Base-by-base conservation (phyloP, 2,888 invertebrate species). In the Hypomecis punctinalis region DNA sequence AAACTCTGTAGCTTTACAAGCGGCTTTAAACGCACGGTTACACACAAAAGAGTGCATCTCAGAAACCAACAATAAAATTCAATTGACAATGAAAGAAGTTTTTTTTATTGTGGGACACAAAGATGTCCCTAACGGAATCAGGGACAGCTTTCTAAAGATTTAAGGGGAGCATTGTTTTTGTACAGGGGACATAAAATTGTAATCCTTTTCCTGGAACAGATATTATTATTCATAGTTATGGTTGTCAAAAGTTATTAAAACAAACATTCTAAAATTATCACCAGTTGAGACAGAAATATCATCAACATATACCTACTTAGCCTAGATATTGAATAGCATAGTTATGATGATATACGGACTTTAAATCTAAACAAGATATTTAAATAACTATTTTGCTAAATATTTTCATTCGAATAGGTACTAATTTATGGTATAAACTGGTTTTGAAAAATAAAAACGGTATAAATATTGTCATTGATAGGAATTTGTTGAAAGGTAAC, bases 1-100 rank as follows among this genome's bases (percentile, higher is more conserved):
- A 71, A 75, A 79, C 73, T 83, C 80, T 82, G 76, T 79, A 72
- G 78, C 79, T 83, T 79, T 85, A 88, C 89, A 88, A 89, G 86
- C 86, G 83, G 89, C 89, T 91, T 91, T 88, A 82, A 85, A 88
- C 92, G 92, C 91, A 87, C 91, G 88, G 89, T 88, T 90, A 84
- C 76, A 82, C 89, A 91, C 90, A 92, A 92, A 91, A 90, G 91
- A 84, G 84, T 81, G 82, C 86, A 89, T 90, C 89, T 88, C 82
- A 85, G 89, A 90, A 92, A 90, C 91, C 89, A 84, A 91, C 91
- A 91, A 92, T 92, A 92, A 93, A 90, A 89, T 89, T 91, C 90
- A 91, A 91, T 91, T 91, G 91, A 91, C 92, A 91, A 91, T 89
- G 86, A 86, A 84, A 83, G 80, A 86, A 82, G 82, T 88, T 85